These are phyloP conservation scores for Paradoxurus hermaphroditus DNA, from an alignment of 2,113 vertebrate species.

Conservation along the genomic window DNA sequence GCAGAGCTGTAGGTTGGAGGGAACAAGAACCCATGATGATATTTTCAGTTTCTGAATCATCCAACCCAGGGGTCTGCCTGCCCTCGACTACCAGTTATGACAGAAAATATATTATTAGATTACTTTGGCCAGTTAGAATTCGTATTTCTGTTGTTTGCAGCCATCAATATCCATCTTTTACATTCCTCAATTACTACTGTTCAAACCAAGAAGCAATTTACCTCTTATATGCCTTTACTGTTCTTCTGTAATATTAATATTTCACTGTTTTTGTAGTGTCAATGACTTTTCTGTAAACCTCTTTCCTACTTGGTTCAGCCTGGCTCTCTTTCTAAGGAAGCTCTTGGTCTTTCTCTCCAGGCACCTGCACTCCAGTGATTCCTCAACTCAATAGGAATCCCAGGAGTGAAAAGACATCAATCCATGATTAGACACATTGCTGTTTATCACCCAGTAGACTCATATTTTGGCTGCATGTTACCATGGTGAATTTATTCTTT, in stretches of 20 bases:
- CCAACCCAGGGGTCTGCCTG: not conserved
- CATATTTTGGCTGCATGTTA: not conserved
- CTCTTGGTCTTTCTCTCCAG: not conserved
- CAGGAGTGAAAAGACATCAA: not conserved
- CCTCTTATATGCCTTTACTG: not conserved
- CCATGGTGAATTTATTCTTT: not conserved
- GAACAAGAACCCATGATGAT: not conserved
- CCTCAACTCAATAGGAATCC: not conserved
- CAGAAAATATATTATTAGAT: not conserved
- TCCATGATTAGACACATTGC: rapidly evolving
- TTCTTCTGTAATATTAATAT: not conserved
- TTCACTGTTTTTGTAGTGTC: not conserved
- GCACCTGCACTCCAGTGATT: not conserved
- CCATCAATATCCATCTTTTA: not conserved
- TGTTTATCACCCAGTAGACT: not conserved
- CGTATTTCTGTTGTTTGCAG: not conserved
- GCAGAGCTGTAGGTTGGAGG: not conserved
- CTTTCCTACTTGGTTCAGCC: not conserved
- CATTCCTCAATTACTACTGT: not conserved
- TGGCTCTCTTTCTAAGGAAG: not conserved
- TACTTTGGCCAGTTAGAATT: not conserved
- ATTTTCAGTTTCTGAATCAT: not conserved
- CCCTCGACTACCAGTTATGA: not conserved
- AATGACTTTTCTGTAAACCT: not conserved
- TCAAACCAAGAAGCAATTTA: not conserved